Evolutionary conservation across 1,140 invertebrate species (phyloP).

Genomic region (Atopsyche davidsoni): DNA sequence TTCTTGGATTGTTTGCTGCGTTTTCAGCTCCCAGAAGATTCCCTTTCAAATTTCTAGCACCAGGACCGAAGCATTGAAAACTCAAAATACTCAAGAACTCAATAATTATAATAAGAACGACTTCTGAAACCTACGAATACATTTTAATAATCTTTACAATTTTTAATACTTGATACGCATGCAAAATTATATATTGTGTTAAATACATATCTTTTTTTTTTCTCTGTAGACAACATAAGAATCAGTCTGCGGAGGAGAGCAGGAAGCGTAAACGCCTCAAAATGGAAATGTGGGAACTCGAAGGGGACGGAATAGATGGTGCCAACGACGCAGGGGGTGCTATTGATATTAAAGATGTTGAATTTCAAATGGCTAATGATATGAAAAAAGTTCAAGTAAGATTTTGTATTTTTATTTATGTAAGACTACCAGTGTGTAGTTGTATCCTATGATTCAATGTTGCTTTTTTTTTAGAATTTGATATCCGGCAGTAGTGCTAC

Average conservation of each 20-base stretch:
- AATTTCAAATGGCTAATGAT: conserved; percentile 76
- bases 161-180: not conserved
- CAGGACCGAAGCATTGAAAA: no score
- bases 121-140: no score
- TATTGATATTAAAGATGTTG: conserved; percentile 86
- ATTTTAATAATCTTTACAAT: no score
- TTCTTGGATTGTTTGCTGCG: no score
- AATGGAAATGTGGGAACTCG: conserved; percentile 44
- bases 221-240: conserved; percentile 44
- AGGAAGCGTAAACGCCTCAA: conserved; percentile 72
- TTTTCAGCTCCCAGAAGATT: no score
- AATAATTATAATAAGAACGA: no score
- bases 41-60: no score
- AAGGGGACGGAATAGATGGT: conserved; percentile 47
- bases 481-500: conserved; percentile 64
- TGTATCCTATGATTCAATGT: no score
- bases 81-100: no score
- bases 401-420: no score
- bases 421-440: no score
- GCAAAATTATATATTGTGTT: not conserved
- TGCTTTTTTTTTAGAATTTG: conserved; percentile 49
- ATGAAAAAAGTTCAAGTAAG: conserved; percentile 55
- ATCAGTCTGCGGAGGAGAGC: conserved; percentile 54
- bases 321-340: conserved; percentile 53
- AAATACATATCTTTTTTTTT: conserved; percentile 6